phyloP scores from a whole-genome alignment of 1,140 invertebrate genomes.

The Maconellicoccus hirsutus region DNA sequence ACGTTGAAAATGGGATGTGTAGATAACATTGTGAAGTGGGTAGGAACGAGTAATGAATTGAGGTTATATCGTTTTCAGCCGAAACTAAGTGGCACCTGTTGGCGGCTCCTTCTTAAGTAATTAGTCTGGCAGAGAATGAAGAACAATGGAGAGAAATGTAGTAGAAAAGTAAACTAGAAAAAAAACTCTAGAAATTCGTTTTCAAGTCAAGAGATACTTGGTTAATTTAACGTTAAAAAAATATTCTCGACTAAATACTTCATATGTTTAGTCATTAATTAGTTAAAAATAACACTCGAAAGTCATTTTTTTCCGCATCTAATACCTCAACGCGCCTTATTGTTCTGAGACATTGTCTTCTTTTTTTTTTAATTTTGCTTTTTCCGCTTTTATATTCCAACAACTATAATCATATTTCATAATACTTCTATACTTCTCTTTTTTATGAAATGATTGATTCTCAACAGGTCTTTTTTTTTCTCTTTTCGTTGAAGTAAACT shows the following conservation, averaged over 20 bases:
- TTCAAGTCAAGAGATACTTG: background rate
- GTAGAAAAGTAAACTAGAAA: background rate
- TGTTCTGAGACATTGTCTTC: no score
- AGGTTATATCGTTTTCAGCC: background rate
- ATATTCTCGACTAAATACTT: background rate
- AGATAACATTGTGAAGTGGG: background rate
- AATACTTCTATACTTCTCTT: no score
- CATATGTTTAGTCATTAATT: background rate
- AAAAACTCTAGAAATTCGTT: background rate
- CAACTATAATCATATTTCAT: no score
- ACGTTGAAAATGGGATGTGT: background rate
- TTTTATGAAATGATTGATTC: no score
- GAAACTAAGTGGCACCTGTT: constrained; percentile 1
- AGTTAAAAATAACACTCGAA: background rate
- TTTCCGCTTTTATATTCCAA: no score
- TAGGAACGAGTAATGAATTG: constrained; percentile 4
- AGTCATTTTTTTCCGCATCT: no score
- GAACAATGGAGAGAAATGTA: background rate
- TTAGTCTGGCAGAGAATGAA: background rate
- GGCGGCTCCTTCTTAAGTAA: background rate
- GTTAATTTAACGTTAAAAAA: background rate
- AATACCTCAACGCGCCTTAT: no score
- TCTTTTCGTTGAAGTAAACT: no score
- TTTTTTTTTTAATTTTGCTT: no score
- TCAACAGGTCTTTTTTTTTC: no score